These are phyloP conservation scores for Rhinogobius similis DNA, from an alignment of 2,113 vertebrate species.

Conservation along the genomic window DNA sequence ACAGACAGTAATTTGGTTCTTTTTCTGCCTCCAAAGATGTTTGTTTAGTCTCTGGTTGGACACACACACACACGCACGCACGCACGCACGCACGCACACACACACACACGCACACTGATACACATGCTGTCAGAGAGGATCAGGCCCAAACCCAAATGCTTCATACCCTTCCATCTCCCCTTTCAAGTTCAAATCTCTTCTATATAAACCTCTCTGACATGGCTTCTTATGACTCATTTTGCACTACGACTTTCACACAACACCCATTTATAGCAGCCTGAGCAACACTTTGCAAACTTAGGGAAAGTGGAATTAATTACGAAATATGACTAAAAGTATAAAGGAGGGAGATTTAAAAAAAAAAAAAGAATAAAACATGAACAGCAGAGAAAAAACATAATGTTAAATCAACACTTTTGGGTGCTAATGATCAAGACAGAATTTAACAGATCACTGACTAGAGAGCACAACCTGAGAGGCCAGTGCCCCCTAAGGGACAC, in stretches of 20 bases:
- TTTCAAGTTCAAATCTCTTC: constrained; percentile 25
- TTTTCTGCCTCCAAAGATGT: too few species aligned
- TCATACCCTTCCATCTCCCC: constrained; percentile 30
- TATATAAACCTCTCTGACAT: constrained; percentile 45
- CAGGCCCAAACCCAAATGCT: constrained; percentile 29
- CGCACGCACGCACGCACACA: too few species aligned
- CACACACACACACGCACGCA: constrained; percentile 40
- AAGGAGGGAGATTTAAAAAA: constrained; percentile 23
- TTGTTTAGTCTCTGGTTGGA: constrained; percentile 23
- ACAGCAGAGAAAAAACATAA: too few species aligned
- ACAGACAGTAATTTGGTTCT: too few species aligned
- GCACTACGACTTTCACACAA: constrained; percentile 22
- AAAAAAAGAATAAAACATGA: background rate
- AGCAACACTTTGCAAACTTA: constrained; percentile 31
- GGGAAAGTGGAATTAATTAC: constrained; percentile 26
- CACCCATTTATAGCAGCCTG: constrained; percentile 26
- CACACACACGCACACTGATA: too few species aligned
- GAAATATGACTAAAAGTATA: constrained; percentile 32
- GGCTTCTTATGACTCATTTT: constrained; percentile 46
- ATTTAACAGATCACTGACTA: constrained; percentile 48
- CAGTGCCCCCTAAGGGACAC: constrained; percentile 42
- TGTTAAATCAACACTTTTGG: too few species aligned
- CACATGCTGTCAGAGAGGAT: constrained; percentile 41
- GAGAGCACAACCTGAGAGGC: constrained; percentile 23
- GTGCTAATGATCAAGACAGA: constrained; percentile 45